Percentiles rank a stretch among this genome's conserved stretches.
Conservation (phyloP, 2,888 invertebrate genomes). For the Protodeltote pygarga region DNA sequence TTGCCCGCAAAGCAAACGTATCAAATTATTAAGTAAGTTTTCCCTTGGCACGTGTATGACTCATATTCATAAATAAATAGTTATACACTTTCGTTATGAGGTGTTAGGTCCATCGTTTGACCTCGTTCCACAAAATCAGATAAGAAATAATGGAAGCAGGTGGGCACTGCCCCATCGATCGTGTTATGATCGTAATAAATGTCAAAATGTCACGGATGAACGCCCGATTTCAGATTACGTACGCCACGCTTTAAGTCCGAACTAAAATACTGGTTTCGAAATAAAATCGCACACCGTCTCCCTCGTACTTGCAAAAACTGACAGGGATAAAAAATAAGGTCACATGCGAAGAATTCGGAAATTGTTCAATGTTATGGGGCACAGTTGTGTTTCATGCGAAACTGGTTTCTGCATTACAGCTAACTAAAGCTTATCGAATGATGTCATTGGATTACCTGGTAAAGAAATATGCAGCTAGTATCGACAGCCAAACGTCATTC, state of each 20-base stretch:
- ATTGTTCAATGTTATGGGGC: conserved; percentile 39
- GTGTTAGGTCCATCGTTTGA: conserved; percentile 55
- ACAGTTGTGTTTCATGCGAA: conserved; percentile 30
- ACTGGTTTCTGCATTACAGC: conserved; percentile 58
- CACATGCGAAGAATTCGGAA: conserved; percentile 56
- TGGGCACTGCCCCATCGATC: conserved; percentile 64
- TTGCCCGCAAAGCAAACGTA: conserved; percentile 3
- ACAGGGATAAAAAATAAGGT: conserved; percentile 50
- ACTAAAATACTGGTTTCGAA: conserved; percentile 36
- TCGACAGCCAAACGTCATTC: conserved; percentile 98
- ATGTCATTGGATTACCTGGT: conserved; percentile 89
- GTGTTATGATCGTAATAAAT: conserved; percentile 52
- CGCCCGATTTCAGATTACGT: conserved; percentile 44
- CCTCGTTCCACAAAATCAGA: conserved; percentile 76
- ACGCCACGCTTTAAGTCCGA: conserved; percentile 29
- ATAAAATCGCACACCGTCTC: conserved; percentile 28
- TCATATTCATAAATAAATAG: conserved; percentile 50
- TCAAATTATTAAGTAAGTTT: conserved; percentile 23
- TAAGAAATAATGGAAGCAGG: conserved; percentile 74
- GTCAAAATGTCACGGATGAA: conserved; percentile 58
- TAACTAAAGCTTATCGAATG: conserved; percentile 39
- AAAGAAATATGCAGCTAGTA: conserved; percentile 97
- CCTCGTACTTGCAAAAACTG: conserved; percentile 15
- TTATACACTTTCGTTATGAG: conserved; percentile 14
- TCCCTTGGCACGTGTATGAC: conserved; percentile 41